Evolutionary conservation across 1,140 invertebrate genomes (phyloP).

Genomic region (Adelges cooleyi): DNA sequence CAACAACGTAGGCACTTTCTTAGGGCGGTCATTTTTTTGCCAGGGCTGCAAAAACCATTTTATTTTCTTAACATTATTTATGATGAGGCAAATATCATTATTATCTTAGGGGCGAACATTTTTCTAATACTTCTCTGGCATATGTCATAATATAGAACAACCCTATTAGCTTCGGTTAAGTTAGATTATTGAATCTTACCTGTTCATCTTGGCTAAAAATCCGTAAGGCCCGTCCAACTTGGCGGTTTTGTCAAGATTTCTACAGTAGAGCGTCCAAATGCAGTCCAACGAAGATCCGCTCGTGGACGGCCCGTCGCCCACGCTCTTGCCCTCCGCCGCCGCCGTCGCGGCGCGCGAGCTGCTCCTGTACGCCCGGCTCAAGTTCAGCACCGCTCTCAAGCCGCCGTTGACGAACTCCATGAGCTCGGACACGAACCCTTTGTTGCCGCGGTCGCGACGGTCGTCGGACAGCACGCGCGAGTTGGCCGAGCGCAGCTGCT

Average conservation of each 20-base stretch:
- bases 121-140: too few species aligned
- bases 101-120: too few species aligned
- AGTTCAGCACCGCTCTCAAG: conserved; percentile 44
- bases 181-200: too few species aligned
- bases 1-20: too few species aligned
- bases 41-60: too few species aligned
- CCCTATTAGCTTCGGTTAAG: too few species aligned
- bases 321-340: conserved; percentile 9
- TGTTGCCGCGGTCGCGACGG: conserved; percentile 13
- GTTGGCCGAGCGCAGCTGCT: conserved; percentile 33
- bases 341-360: conserved; percentile 34
- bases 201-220: conserved; percentile 49
- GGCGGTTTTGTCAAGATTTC: conserved; percentile 46
- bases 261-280: conserved; percentile 49
- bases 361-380: conserved; percentile 45
- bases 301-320: conserved; percentile 27
- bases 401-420: conserved; percentile 45
- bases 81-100: too few species aligned
- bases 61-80: too few species aligned
- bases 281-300: conserved; percentile 42
- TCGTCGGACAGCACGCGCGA: conserved; percentile 29
- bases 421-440: conserved; percentile 40
- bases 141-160: too few species aligned
- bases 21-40: too few species aligned
- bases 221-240: conserved; percentile 45